A percentile compares a stretch with the other conserved stretches of the same genome.
Evolutionary conservation across 2,113 vertebrate species (phyloP).

Genomic region (Gobiocypris rarus): DNA sequence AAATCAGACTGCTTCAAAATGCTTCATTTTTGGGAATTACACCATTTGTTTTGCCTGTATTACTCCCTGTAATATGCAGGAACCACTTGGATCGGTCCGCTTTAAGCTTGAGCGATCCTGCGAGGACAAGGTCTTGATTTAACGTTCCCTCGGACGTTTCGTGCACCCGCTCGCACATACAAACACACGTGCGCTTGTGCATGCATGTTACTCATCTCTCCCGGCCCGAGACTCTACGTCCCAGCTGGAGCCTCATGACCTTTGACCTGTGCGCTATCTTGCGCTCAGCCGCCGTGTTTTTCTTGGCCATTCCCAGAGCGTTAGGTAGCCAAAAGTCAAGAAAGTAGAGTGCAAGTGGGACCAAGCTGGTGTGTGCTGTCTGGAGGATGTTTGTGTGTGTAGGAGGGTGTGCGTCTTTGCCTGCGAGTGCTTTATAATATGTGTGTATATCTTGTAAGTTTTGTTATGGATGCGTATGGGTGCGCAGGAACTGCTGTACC

Average conservation of each 20-base stretch:
- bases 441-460: not conserved
- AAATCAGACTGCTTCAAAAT: not conserved
- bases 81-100: not conserved
- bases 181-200: constrained; percentile 30
- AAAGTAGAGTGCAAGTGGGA: constrained; percentile 54
- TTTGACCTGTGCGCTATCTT: constrained; percentile 57
- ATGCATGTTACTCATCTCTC: constrained; percentile 9
- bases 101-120: not conserved
- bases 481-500: constrained; percentile 28
- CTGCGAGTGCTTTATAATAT: constrained; percentile 4
- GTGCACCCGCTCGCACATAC: not conserved
- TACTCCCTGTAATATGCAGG: not conserved
- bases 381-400: constrained; percentile 44
- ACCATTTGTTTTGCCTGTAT: not conserved
- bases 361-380: constrained; percentile 43
- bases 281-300: constrained; percentile 57
- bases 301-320: constrained; percentile 59
- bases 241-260: constrained; percentile 46
- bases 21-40: not conserved
- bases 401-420: constrained; percentile 9
- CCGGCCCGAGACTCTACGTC: constrained; percentile 26
- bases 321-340: constrained; percentile 58
- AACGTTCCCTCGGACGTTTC: constrained; percentile 12
- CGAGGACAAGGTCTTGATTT: constrained; percentile 40
- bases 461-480: constrained; percentile 13